Evolutionary conservation across 2,888 invertebrate genomes (phyloP), one percentile per base, ranked within the genome.

Genomic region (Ditula angustiorana): DNA sequence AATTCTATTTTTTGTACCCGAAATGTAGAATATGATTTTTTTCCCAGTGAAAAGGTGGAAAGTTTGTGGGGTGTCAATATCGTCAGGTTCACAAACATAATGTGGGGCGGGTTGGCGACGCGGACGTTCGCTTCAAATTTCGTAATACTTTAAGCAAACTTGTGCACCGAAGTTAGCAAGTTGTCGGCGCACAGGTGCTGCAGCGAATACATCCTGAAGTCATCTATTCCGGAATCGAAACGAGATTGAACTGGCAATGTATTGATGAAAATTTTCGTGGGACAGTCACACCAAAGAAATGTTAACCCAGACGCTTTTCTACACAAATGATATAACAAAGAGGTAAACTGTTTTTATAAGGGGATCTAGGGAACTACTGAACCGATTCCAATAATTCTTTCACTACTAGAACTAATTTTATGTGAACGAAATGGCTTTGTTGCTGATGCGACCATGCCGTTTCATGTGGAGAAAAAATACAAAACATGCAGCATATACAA

Each of bases 131-230:
- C 82, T 84, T 82, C 79, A 82, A 87, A 87, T 87, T 88, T 87
- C 80, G 83, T 89, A 88, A 90, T 88, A 88, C 87, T 90, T 90
- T 87, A 85, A 82, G 83, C 79, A 90, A 90, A 89, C 87, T 89
- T 85, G 78, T 74, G 83, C 79, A 79, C 77, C 72, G 73, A 85
- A 89, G 86, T 88, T 87, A 78, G 81, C 74, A 76, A 80, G 80
- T 82, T 83, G 78, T 73, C 75, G 72, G 67, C 68, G 84, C 81
- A 81, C 88, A 88, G 90, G 89, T 90, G 89, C 86, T 83, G 85
- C 85, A 80, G 81, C 78, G 86, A 87, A 87, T 85, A 83, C 81
- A 80, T 80, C 75, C 79, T 74, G 81, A 84, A 53, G 23, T 21
- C 46, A 59, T 64, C 52, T 64, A 64, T 64, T 64, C 64, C 53